These are phyloP conservation scores for Caenorhabditis becei DNA, from an alignment of 2,888 invertebrate genomes.

Conservation along the genomic window DNA sequence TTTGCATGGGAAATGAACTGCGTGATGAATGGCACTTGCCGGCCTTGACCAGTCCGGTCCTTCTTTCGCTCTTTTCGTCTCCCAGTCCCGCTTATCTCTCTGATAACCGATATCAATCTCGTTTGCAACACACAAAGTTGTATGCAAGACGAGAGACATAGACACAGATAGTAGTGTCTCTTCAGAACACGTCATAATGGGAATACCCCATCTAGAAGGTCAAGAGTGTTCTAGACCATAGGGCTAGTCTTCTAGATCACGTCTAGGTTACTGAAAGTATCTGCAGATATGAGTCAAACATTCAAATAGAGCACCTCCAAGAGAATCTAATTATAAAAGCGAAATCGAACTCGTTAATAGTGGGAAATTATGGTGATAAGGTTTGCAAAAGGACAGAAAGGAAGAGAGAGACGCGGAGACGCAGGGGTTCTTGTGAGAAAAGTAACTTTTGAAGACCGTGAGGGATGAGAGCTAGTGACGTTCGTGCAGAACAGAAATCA, in stretches of 20 bases:
- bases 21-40: slow-evolving; percentile 48
- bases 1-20: slow-evolving; percentile 37
- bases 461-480: too few species aligned
- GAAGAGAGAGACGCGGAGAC: background rate
- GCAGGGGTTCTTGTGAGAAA: background rate
- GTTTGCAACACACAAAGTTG: slow-evolving; percentile 6
- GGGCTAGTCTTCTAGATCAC: background rate
- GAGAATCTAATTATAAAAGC: too few species aligned
- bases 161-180: background rate
- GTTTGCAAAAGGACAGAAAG: slow-evolving; percentile 11
- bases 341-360: slow-evolving; percentile 14
- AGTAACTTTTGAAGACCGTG: too few species aligned
- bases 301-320: too few species aligned
- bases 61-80: slow-evolving; percentile 12
- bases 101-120: slow-evolving; percentile 36
- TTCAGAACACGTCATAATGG: slow-evolving; percentile 16
- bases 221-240: background rate
- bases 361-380: slow-evolving; percentile 26
- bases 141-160: background rate
- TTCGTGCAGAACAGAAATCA: background rate
- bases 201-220: background rate
- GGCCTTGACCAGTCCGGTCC: slow-evolving; percentile 47
- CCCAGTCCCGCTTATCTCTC: slow-evolving; percentile 6
- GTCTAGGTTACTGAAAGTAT: too few species aligned
- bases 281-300: too few species aligned